Evolutionary conservation across 2,888 invertebrate species (phyloP).

Genomic region (Gordius sp.): DNA sequence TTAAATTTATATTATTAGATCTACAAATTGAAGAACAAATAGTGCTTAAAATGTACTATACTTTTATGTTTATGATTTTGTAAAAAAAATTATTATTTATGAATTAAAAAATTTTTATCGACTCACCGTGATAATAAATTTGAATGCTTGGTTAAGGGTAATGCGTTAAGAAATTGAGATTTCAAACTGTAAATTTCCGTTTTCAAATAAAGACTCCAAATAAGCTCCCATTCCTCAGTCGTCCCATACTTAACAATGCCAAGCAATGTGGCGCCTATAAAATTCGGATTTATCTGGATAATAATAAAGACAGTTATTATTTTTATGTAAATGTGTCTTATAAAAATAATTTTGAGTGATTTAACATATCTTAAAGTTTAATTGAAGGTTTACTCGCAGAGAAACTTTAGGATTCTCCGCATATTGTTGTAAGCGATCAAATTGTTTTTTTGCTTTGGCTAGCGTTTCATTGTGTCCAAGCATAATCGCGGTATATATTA

Average conservation of each 20-base stretch:
- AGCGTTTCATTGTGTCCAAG: not conserved
- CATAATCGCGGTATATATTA: not conserved
- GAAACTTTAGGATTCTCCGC: not conserved
- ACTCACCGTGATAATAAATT: too few species aligned
- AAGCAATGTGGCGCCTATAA: not conserved
- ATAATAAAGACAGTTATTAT: too few species aligned
- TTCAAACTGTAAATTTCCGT: not conserved
- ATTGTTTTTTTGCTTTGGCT: not conserved
- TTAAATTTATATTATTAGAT: not conserved
- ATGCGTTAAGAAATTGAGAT: not conserved
- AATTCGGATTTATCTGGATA: not conserved
- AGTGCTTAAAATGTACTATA: too few species aligned
- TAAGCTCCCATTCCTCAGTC: not conserved
- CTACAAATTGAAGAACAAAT: not conserved
- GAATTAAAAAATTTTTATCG: too few species aligned
- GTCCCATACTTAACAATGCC: slow-evolving; percentile 8
- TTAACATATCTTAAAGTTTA: too few species aligned
- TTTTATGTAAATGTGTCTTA: too few species aligned
- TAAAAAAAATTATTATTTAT: too few species aligned
- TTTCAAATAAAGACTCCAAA: not conserved
- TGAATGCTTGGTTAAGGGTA: not conserved
- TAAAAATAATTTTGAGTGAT: too few species aligned
- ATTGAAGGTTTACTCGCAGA: not conserved
- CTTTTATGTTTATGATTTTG: too few species aligned
- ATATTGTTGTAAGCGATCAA: not conserved